phyloP scores from a whole-genome alignment of 1,140 invertebrate genomes.

The Drosophila tsacasi region DNA sequence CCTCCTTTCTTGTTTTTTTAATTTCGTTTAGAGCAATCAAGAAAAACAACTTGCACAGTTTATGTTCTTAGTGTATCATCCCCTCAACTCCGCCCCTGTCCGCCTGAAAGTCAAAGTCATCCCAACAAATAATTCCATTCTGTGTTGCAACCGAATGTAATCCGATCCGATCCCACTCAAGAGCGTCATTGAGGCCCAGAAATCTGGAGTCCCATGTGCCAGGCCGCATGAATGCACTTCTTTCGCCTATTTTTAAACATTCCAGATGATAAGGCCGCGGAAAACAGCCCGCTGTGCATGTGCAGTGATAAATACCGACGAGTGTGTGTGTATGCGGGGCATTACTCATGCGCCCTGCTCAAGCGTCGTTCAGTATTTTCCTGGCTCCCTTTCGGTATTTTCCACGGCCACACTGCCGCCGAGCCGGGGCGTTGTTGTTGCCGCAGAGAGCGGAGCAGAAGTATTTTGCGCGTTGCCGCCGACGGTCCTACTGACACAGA shows the following conservation, averaged over 20 bases:
- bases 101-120: constrained; percentile 38
- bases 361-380: constrained; percentile 34
- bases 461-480: constrained; percentile 35
- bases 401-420: constrained; percentile 19
- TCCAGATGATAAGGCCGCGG: constrained; percentile 61
- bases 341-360: constrained; percentile 45
- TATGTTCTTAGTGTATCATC: neutral
- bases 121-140: constrained; percentile 14
- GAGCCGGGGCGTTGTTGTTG: constrained; percentile 36
- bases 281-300: constrained; percentile 39
- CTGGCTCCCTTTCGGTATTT: constrained; percentile 23
- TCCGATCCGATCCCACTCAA: constrained; percentile 23
- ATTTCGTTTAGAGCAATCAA: neutral
- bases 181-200: constrained; percentile 28
- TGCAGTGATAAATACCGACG: constrained; percentile 49
- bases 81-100: constrained; percentile 1
- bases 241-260: constrained; percentile 49
- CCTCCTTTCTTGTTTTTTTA: neutral
- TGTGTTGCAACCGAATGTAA: constrained; percentile 27
- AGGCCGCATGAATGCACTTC: constrained; percentile 45
- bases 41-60: neutral
- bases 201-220: constrained; percentile 39
- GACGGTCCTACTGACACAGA: constrained; percentile 67
- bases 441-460: constrained; percentile 7
- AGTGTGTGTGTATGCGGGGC: constrained; percentile 16